Evolutionary conservation across 2,113 vertebrate species (phyloP).

Genomic region (Tragelaphus scriptus): DNA sequence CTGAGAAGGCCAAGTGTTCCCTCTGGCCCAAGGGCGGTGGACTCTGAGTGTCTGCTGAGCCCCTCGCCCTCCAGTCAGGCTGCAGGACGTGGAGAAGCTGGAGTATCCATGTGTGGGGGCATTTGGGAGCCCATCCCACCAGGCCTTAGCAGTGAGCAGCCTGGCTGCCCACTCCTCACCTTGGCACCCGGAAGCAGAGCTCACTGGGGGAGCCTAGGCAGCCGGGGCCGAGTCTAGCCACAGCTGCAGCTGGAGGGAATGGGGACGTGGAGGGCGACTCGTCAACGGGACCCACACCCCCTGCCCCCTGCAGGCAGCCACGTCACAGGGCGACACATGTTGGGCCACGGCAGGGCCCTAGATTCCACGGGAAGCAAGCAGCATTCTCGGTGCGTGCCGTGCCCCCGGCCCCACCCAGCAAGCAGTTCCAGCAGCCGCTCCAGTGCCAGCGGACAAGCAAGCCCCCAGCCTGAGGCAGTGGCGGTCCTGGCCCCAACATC

Average conservation of each 20-base stretch:
- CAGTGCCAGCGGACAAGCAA: not conserved
- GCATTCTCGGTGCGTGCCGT: not conserved
- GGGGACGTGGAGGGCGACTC: not conserved
- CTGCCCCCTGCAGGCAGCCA: not conserved
- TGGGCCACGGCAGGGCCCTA: not conserved
- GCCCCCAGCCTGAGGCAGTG: not conserved
- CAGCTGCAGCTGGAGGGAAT: no score
- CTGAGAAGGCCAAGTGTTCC: not conserved
- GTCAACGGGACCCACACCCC: not conserved
- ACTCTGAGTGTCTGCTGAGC: not conserved
- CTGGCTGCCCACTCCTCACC: not conserved
- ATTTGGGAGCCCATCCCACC: not conserved
- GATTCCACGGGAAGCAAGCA: not conserved
- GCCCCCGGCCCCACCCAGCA: not conserved
- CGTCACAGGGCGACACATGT: not conserved
- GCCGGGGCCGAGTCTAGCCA: fast-evolving
- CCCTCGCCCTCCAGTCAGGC: conserved; percentile 8
- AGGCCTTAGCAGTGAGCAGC: not conserved
- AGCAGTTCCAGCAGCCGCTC: not conserved
- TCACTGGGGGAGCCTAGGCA: not conserved
- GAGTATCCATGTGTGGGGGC: not conserved
- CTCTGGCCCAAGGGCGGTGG: fast-evolving
- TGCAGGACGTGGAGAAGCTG: fast-evolving
- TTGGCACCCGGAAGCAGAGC: not conserved
- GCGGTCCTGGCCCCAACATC: not conserved